Evolutionary conservation across 1,140 invertebrate genomes (phyloP).

Genomic region (Procambarus clarkii): DNA sequence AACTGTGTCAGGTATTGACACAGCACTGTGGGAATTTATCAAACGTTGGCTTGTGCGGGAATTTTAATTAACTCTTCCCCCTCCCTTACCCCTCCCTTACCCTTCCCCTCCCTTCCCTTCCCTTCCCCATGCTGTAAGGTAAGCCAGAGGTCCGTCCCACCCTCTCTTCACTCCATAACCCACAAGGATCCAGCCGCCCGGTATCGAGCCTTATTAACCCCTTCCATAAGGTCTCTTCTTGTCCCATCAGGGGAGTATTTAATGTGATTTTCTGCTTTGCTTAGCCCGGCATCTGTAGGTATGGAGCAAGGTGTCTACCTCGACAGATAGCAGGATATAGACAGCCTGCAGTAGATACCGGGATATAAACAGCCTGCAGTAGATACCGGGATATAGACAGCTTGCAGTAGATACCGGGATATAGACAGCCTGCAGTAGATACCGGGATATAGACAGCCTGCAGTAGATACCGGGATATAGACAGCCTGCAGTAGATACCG

Average conservation of each 20-base stretch:
- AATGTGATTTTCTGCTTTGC: slow-evolving; percentile 5
- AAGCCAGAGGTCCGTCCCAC: background rate
- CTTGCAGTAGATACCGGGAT: no score
- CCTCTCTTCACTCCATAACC: background rate
- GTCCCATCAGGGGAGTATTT: background rate
- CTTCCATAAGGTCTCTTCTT: background rate
- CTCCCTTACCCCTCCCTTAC: no score
- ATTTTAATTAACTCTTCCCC: slow-evolving; percentile 57
- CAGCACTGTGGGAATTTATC: slow-evolving; percentile 44
- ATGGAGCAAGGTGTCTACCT: background rate
- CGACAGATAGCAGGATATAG: no score
- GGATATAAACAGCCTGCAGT: no score
- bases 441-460: no score
- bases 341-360: no score
- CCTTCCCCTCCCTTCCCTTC: slow-evolving; percentile 4
- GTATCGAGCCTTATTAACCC: background rate
- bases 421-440: no score
- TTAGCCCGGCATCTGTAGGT: background rate
- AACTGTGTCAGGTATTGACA: slow-evolving; percentile 12
- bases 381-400: no score
- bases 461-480: no score
- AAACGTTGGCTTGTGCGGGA: slow-evolving; percentile 35
- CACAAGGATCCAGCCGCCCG: background rate
- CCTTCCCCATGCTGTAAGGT: slow-evolving; percentile 46
- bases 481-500: no score